Evolutionary conservation across 2,797 vertebrate species (phyloP).

Genomic region (Cyprinella venusta): DNA sequence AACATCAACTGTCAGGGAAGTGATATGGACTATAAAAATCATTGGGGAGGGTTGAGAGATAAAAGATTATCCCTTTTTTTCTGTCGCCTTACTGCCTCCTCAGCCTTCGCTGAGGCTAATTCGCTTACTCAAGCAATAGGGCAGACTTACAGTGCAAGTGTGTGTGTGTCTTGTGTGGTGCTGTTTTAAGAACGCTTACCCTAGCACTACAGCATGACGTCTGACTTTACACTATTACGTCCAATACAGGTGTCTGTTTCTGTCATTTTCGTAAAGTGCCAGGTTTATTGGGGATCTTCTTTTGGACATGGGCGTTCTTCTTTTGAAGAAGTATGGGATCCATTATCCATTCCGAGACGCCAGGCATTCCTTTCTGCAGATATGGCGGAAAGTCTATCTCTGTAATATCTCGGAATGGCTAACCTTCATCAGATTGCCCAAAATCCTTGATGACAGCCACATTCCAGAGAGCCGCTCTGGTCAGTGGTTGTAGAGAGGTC

Average conservation of each 20-base stretch:
- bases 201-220: conserved; percentile 57
- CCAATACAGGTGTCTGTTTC: conserved; percentile 36
- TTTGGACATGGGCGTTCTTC: conserved; percentile 24
- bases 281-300: conserved; percentile 39
- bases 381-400: conserved; percentile 74
- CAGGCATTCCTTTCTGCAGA: conserved; percentile 72
- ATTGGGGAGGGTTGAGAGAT: conserved; percentile 78
- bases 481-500: conserved; percentile 41
- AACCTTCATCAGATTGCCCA: conserved; percentile 76
- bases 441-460: conserved; percentile 64
- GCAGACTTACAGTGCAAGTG: conserved; percentile 59
- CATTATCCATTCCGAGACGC: conserved; percentile 71
- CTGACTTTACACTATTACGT: conserved; percentile 47
- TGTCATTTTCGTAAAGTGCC: not conserved
- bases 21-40: conserved; percentile 83
- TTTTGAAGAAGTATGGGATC: conserved; percentile 66
- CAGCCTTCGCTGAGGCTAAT: conserved; percentile 76
- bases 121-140: conserved; percentile 81
- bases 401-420: conserved; percentile 72
- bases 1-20: conserved; percentile 79
- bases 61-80: conserved; percentile 79
- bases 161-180: conserved; percentile 39
- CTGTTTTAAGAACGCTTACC: conserved; percentile 65
- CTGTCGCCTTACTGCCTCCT: conserved; percentile 79
- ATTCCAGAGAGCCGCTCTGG: conserved; percentile 59